Evolutionary conservation across 1,140 invertebrate genomes (phyloP).

Genomic region (Bombus sylvicola): DNA sequence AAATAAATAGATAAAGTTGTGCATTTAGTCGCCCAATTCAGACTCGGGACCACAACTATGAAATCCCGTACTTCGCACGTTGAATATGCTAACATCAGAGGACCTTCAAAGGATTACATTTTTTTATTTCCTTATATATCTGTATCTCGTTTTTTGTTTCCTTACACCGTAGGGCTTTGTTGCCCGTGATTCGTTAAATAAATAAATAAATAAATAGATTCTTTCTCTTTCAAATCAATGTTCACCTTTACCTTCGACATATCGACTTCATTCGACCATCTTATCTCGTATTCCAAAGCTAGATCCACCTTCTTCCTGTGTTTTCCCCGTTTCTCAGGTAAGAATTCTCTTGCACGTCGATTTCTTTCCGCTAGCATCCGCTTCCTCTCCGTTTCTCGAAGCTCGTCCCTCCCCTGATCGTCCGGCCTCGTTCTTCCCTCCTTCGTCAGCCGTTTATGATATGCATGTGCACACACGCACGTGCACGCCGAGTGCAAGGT

Average conservation of each 20-base stretch:
- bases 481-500: slow-evolving; percentile 63
- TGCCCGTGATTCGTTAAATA: too few species aligned
- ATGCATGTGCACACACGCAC: slow-evolving; percentile 36
- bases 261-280: neutral
- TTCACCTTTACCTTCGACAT: neutral
- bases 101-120: too few species aligned
- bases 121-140: too few species aligned
- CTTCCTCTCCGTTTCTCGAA: neutral
- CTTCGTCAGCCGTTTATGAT: slow-evolving; percentile 9
- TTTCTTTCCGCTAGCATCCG: neutral
- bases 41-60: too few species aligned
- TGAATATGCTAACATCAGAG: too few species aligned
- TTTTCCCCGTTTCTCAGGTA: neutral
- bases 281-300: neutral
- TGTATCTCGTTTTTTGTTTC: too few species aligned
- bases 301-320: neutral
- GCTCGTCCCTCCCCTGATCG: neutral
- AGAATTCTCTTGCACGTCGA: neutral
- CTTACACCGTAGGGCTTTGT: too few species aligned
- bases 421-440: neutral
- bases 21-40: too few species aligned
- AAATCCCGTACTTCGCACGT: too few species aligned
- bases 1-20: too few species aligned
- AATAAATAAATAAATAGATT: too few species aligned
- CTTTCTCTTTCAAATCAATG: neutral